These are phyloP conservation scores for Acleris sparsana DNA, from an alignment of 2,888 invertebrate genomes.

Conservation along the genomic window DNA sequence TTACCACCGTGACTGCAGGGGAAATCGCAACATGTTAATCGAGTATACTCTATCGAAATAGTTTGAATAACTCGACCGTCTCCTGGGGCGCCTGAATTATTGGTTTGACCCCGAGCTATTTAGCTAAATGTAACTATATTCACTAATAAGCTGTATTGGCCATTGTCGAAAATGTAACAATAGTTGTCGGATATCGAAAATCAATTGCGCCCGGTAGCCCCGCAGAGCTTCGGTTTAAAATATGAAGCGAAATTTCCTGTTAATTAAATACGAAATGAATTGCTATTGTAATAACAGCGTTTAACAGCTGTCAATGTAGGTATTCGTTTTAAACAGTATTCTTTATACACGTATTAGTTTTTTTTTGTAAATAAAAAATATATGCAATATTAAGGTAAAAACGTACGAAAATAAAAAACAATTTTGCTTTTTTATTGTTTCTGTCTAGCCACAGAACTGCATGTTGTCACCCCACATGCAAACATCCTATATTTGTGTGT, in stretches of 20 bases:
- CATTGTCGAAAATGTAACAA: slow-evolving; percentile 58
- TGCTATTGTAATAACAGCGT: background rate
- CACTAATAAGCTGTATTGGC: slow-evolving; percentile 73
- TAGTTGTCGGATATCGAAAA: slow-evolving; percentile 54
- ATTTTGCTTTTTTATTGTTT: slow-evolving; percentile 2
- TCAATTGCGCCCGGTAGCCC: slow-evolving; percentile 62
- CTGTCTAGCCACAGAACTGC: slow-evolving; percentile 29
- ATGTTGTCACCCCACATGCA: slow-evolving; percentile 27
- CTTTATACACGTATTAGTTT: too few relatives aligned
- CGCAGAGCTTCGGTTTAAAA: slow-evolving; percentile 34
- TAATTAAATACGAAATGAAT: slow-evolving; percentile 20
- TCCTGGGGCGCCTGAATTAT: slow-evolving; percentile 74
- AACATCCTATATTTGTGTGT: slow-evolving; percentile 10
- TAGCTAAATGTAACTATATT: slow-evolving; percentile 68
- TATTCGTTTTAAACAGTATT: background rate
- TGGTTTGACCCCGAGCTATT: slow-evolving; percentile 74
- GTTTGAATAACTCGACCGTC: slow-evolving; percentile 54
- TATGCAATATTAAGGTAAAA: too few relatives aligned
- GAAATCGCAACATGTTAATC: slow-evolving; percentile 69
- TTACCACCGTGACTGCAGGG: slow-evolving; percentile 54
- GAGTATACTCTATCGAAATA: slow-evolving; percentile 66
- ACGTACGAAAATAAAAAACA: background rate
- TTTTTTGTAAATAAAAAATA: too few relatives aligned
- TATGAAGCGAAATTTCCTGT: slow-evolving; percentile 16
- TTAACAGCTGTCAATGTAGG: background rate